phyloP scores from a whole-genome alignment of 1,140 invertebrate species.

The Gyrodactylus bullatarudis region DNA sequence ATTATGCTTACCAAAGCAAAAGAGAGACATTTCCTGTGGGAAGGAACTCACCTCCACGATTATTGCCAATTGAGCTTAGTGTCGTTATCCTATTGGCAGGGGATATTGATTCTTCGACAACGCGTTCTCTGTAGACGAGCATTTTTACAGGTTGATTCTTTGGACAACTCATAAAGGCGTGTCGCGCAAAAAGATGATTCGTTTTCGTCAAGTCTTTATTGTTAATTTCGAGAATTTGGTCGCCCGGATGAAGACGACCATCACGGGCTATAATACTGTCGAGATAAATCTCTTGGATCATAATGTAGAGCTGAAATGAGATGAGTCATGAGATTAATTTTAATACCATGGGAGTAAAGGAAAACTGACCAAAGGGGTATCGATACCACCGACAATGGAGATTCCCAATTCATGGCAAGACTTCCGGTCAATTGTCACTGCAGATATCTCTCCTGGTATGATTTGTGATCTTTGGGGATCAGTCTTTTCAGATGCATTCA shows the following conservation, averaged over 20 bases:
- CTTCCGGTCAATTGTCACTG: background rate
- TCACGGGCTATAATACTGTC: conserved; percentile 16
- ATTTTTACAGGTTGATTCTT: conserved; percentile 15
- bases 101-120: conserved; percentile 16
- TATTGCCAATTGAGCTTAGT: conserved; percentile 13
- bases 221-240: conserved; percentile 17
- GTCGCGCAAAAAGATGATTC: conserved; percentile 15
- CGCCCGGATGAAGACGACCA: conserved; percentile 16
- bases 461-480: background rate
- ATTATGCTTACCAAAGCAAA: no score
- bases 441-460: background rate
- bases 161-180: conserved; percentile 12
- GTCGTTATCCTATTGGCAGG: conserved; percentile 16
- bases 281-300: conserved; percentile 23
- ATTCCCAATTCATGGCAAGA: background rate
- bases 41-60: conserved; percentile 13
- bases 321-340: background rate
- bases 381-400: background rate
- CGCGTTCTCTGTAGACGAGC: conserved; percentile 17
- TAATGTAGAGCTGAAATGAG: conserved; percentile 18
- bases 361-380: background rate
- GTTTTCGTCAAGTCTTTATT: conserved; percentile 17
- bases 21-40: no score
- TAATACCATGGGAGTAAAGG: background rate
- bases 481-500: no score